Evolutionary conservation across 2,888 invertebrate species (phyloP).

Genomic region (Gibbula magus): DNA sequence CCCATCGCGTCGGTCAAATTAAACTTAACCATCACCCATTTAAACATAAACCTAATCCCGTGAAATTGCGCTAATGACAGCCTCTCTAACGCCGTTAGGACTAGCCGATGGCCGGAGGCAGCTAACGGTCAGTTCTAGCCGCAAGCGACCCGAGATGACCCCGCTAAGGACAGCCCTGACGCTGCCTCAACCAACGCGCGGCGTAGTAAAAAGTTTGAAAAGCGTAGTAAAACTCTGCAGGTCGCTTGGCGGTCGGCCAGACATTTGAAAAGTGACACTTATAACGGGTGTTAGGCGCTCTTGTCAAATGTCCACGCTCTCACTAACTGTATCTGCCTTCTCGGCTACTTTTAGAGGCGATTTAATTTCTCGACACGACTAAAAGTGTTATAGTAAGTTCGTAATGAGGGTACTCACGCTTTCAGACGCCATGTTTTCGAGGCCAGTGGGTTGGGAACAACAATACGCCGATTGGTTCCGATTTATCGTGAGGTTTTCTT

Average conservation of each 20-base stretch:
- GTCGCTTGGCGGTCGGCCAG: conserved; percentile 2
- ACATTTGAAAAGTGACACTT: conserved; percentile 1
- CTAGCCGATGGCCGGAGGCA: too few relatives aligned
- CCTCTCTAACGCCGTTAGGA: too few relatives aligned
- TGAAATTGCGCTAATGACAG: too few relatives aligned
- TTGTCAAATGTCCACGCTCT: background rate
- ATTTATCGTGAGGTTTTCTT: conserved; percentile 36
- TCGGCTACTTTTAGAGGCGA: background rate
- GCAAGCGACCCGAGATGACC: too few relatives aligned
- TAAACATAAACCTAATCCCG: background rate
- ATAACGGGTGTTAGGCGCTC: background rate
- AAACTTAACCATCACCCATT: background rate
- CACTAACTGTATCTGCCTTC: background rate
- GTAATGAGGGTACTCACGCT: conserved; percentile 60
- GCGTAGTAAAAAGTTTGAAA: conserved; percentile 11
- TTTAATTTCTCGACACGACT: conserved; percentile 14
- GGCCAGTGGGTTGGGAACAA: conserved; percentile 41
- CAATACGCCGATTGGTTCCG: conserved; percentile 43
- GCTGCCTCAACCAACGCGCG: background rate
- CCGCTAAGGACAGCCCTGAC: too few relatives aligned
- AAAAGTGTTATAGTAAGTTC: conserved; percentile 42
- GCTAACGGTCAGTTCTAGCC: too few relatives aligned
- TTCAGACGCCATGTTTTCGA: conserved; percentile 66
- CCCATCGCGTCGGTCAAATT: background rate
- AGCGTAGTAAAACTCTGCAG: conserved; percentile 3